Conservation (phyloP, 2,113 vertebrate species). For the Xenopus borealis region DNA sequence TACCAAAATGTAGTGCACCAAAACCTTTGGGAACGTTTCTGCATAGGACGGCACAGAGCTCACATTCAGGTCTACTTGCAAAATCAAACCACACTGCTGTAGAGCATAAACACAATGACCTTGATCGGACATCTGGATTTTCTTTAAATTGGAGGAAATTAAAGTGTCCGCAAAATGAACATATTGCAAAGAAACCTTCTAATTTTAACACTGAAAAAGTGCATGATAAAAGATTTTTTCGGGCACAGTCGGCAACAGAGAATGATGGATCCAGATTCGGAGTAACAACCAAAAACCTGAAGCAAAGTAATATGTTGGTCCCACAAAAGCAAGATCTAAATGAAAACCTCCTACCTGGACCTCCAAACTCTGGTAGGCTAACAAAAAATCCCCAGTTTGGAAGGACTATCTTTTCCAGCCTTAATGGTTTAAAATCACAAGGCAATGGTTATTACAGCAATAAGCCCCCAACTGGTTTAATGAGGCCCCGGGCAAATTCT, state of each 20-base stretch:
- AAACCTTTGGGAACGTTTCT: slow-evolving; percentile 69
- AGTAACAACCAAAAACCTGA: slow-evolving; percentile 60
- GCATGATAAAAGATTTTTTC: slow-evolving; percentile 53
- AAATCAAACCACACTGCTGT: slow-evolving; percentile 52
- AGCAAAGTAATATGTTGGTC: slow-evolving; percentile 66
- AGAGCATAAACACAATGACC: slow-evolving; percentile 69
- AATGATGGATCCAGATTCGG: slow-evolving; percentile 60
- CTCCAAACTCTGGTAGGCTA: slow-evolving; percentile 66
- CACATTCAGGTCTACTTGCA: slow-evolving; percentile 55
- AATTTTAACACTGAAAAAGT: slow-evolving; percentile 56
- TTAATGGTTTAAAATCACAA: slow-evolving; percentile 62
- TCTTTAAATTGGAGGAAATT: slow-evolving; percentile 80
- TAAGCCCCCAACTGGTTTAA: slow-evolving; percentile 62
- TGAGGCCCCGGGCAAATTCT: slow-evolving; percentile 71
- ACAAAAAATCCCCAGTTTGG: slow-evolving; percentile 67
- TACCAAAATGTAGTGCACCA: slow-evolving; percentile 84
- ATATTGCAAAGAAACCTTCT: slow-evolving; percentile 55
- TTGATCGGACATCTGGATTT: slow-evolving; percentile 66
- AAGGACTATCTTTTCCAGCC: slow-evolving; percentile 63
- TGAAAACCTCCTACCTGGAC: slow-evolving; percentile 65
- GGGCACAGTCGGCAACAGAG: slow-evolving; percentile 53
- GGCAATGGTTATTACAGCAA: slow-evolving; percentile 68
- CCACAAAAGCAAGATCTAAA: slow-evolving; percentile 68
- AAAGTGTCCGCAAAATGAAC: slow-evolving; percentile 56
- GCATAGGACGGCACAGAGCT: slow-evolving; percentile 66